Base-by-base conservation (phyloP, 1,140 invertebrate species). In the Diachasmimorpha longicaudata region DNA sequence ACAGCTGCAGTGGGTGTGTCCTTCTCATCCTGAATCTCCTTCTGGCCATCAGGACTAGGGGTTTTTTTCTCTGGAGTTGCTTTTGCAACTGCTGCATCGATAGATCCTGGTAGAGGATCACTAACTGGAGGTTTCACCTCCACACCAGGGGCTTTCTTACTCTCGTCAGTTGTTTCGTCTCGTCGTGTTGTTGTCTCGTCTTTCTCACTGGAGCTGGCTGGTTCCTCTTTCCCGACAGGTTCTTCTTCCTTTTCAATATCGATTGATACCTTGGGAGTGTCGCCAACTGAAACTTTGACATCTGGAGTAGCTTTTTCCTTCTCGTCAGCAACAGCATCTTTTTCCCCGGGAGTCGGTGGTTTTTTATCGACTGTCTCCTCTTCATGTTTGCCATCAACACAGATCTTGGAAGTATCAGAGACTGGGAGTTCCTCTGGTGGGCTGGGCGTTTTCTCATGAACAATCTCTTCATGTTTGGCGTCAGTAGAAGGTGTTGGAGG, bases 371-470 rank as follows among this genome's bases (percentile, higher is more conserved):
- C 31, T 6, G 31, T 31, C 31, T 6, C 31, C 31, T 31, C 31
- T 31, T 31, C 2, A 31, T 31, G 31, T 31, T 31, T 31, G 31
- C 2, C 19, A 16, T 55, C 48, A 8, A 16, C 19, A 10, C 1
- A 21, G 8, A n/a, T 4, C 14, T 8, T 21, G 1, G 48, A 10
- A 19, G n/a, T 55, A 13, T 31, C 31, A 31, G 2, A 3, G 31
- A 31, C 6, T 31, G 39, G 2, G 39, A 42, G 1, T 37, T 68
- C n/a, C n/a, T 31, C 16, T 42, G 14, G 4, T 4, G 66, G 66
- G 31, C 66, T 68, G 6, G 76, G 71, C 11, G 75, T 77, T 44
- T 70, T 78, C 16, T 39, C 4, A 68, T 68, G 36, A 13, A 25
- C 10, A 13, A 1, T 42, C 11, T 25, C 21, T 9, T 63, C 21